Percentiles rank a stretch among this genome's conserved stretches.
Evolutionary conservation across 2,797 vertebrate species (phyloP).

Genomic region (Tauraco hartlaubi): DNA sequence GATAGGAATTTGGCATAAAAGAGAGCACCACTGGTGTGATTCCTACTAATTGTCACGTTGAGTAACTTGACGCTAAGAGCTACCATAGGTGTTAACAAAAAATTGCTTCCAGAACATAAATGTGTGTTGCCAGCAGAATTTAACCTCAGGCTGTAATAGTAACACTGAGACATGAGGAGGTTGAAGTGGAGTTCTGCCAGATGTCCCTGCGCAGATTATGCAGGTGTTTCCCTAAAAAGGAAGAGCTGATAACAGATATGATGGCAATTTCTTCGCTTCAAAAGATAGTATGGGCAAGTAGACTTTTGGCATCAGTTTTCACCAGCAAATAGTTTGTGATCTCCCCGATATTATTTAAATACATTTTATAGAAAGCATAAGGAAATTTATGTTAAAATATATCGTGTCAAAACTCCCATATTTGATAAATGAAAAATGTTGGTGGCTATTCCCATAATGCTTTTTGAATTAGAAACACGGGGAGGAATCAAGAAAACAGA

Average conservation of each 20-base stretch:
- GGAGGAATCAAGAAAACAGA: conserved; percentile 8
- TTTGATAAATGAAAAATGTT: conserved; percentile 31
- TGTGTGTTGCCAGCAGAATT: conserved; percentile 60
- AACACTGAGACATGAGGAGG: not conserved
- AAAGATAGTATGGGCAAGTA: not conserved
- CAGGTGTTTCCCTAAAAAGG: conserved; percentile 58
- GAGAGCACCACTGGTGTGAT: not conserved
- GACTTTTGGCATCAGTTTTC: conserved; percentile 5
- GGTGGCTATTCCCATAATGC: not conserved
- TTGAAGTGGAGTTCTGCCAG: conserved; percentile 27
- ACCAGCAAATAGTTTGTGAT: conserved; percentile 24
- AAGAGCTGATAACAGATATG: not conserved
- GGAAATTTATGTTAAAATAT: conserved; percentile 24
- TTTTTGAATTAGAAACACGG: conserved; percentile 34
- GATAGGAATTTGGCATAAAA: conserved; percentile 27
- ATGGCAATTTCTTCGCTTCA: conserved; percentile 12
- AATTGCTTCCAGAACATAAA: conserved; percentile 68
- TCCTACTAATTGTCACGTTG: conserved; percentile 51
- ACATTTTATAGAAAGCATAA: conserved; percentile 18
- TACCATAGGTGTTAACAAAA: conserved; percentile 65
- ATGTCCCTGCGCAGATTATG: not conserved
- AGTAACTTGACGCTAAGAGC: conserved; percentile 12
- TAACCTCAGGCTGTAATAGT: conserved; percentile 46
- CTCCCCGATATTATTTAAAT: conserved; percentile 2
- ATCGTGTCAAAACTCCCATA: not conserved